These are phyloP conservation scores for Erethizon dorsatum DNA, from an alignment of 2,797 vertebrate genomes.

Conservation along the genomic window DNA sequence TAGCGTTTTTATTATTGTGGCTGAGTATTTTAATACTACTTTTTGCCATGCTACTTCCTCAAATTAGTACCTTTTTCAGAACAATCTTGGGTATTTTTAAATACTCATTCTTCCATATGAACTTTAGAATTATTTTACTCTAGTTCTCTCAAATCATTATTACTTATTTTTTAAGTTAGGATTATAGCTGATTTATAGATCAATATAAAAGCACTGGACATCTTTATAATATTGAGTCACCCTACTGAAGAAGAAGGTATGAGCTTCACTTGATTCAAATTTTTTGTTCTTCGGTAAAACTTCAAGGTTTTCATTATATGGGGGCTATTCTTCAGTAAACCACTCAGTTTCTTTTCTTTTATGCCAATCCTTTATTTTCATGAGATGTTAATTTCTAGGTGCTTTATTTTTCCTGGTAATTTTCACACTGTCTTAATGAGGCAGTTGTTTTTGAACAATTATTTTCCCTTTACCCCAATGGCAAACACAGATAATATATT, in stretches of 20 bases:
- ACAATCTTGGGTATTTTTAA: neutral
- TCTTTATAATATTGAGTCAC: conserved; percentile 40
- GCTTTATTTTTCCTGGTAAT: conserved; percentile 46
- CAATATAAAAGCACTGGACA: neutral
- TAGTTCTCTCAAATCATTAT: neutral
- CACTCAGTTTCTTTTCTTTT: neutral
- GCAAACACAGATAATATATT: conserved; percentile 64
- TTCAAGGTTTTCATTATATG: neutral
- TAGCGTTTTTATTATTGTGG: neutral
- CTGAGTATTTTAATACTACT: neutral
- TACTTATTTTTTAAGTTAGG: neutral
- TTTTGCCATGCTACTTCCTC: neutral
- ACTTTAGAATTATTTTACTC: conserved; percentile 44
- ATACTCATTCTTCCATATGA: neutral
- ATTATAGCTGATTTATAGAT: neutral
- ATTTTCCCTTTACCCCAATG: conserved; percentile 54
- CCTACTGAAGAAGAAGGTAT: neutral
- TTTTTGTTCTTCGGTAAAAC: neutral
- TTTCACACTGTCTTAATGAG: conserved; percentile 54
- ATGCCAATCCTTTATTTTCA: neutral
- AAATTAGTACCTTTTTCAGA: neutral
- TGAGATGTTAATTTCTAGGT: conserved; percentile 13
- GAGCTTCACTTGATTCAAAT: neutral
- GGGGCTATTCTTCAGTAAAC: neutral
- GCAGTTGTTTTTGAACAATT: conserved; percentile 27